Percentiles rank a stretch among this genome's conserved stretches.
These are phyloP conservation scores for sheep (Ovis aries) DNA, from an alignment of 2,113 vertebrate genomes.

Conservation along the genomic window ARS-UI_Ramb_v3.0 NC_056080.1:38129501-38130000, in stretches of 20 bases:
- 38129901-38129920: slow-evolving; percentile 1
- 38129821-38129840: not conserved
- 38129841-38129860: slow-evolving; percentile 17
- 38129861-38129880: slow-evolving; percentile 35
- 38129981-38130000: slow-evolving; percentile 33
- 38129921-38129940: slow-evolving; percentile 29
- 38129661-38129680: not conserved
- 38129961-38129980: slow-evolving; percentile 37
- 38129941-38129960: slow-evolving; percentile 46
- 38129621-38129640: not conserved
- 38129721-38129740: slow-evolving; percentile 19
- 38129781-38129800: slow-evolving; percentile 11
- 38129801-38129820: slow-evolving; percentile 42
- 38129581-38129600: not conserved
- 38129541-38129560: not conserved
- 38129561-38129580: not conserved
- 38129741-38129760: slow-evolving; percentile 26
- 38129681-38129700: slow-evolving; percentile 34
- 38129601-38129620: not conserved
- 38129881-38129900: slow-evolving; percentile 13
- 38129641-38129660: not conserved
- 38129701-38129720: slow-evolving; percentile 14
- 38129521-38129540: not conserved
- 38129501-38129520: not conserved
- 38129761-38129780: slow-evolving; percentile 26